These are phyloP conservation scores for Cladopsammia gracilis DNA, from an alignment of 64 coral and sea anemone genomes.

Conservation along the genomic window DNA sequence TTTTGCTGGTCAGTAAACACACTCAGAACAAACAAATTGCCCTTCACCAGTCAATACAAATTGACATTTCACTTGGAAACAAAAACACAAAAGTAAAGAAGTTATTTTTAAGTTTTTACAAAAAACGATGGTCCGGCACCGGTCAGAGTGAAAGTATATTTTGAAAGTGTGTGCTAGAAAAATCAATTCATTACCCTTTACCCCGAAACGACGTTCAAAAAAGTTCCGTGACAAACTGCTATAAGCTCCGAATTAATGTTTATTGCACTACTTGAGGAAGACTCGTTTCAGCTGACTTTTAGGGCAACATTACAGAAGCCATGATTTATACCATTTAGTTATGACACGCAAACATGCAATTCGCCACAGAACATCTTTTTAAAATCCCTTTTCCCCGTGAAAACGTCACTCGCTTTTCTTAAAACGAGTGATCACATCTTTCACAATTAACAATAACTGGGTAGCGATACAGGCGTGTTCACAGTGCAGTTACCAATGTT, in stretches of 20 bases:
- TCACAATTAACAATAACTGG: too few species aligned
- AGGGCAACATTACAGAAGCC: background rate
- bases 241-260: background rate
- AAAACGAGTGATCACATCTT: too few species aligned
- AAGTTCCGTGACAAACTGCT: slow-evolving; percentile 25
- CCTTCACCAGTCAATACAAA: background rate
- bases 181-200: background rate
- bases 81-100: background rate
- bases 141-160: too few species aligned
- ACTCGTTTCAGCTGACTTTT: background rate
- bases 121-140: too few species aligned
- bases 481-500: background rate
- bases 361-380: background rate
- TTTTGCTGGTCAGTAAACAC: slow-evolving; percentile 1
- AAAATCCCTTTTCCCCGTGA: background rate
- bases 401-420: too few species aligned
- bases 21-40: slow-evolving; percentile 3
- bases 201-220: background rate
- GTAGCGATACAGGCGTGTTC: background rate
- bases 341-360: slow-evolving; percentile 7
- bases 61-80: background rate
- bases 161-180: background rate
- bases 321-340: background rate
- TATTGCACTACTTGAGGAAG: background rate
- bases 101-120: too few species aligned